Base-by-base conservation (phyloP, 2,888 invertebrate species). In the Lycia hirtaria region DNA sequence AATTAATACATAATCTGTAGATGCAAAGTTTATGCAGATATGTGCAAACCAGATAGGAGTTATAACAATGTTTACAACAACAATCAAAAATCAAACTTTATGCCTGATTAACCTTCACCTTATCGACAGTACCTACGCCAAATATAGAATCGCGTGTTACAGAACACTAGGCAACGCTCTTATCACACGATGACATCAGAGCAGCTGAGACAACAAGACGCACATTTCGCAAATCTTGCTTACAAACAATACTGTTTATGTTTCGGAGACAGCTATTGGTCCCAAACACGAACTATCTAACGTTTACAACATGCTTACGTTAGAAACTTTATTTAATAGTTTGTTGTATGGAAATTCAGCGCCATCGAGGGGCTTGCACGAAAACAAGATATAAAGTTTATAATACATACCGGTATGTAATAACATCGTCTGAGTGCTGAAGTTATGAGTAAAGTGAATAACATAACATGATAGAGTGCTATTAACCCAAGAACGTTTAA, bases 31-130 rank as follows among this genome's bases (percentile, higher is more conserved):
- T 22, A 43, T 37, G 30, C 50, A 45, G 26, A 15, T 24, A 33
- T 4, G 40, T 45, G 15, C 5, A 44, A 37, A 44, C 28, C 41
- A 28, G 45, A 37, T 33, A 51, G n/a, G 15, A 10, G 12, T 24
- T 15, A 22, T 6, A 12, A 41, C 12, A 41, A 35, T 35, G 33
- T 47, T 33, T 14, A 38, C 14, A 33, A 14, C 2, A 20, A 19
- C 1, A 56, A 61, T 57, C 55, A 14, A 51, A 45, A 37, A 26
- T 48, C 40, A 44, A 33, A 67, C 51, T 49, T 56, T 70, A 72
- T 68, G 71, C 63, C 71, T 57, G 66, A 79, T 78, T 83, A 78
- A 84, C 85, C 85, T 85, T 86, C 80, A 83, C 75, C 80, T 86
- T 88, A 88, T 88, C 87, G 72, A 54, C 59, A 59, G 32, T 12